Conservation (phyloP, 2,797 vertebrate genomes). For the Chrosomus eos region DNA sequence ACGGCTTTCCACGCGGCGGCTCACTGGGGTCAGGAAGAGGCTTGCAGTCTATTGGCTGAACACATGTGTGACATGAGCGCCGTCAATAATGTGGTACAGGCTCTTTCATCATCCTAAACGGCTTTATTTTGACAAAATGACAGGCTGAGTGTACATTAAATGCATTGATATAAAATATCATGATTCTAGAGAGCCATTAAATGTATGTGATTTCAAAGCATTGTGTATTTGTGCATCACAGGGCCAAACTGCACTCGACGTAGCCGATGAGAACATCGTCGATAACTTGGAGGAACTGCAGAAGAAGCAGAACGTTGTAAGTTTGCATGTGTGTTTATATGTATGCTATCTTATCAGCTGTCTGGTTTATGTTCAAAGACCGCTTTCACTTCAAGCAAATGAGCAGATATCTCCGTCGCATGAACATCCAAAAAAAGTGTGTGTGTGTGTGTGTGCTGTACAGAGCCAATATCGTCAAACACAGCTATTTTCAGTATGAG, state of each 20-base stretch:
- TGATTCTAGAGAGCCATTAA: not conserved
- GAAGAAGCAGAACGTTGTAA: constrained; percentile 84
- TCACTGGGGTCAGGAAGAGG: constrained; percentile 87
- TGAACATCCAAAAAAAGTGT: constrained; percentile 15
- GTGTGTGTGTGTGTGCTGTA: not conserved
- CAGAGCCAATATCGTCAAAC: not conserved
- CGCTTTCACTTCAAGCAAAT: constrained; percentile 46
- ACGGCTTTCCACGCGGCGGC: constrained; percentile 84
- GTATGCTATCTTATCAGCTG: constrained; percentile 65
- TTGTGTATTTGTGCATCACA: constrained; percentile 61
- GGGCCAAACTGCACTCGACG: constrained; percentile 86
- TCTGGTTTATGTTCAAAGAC: constrained; percentile 56
- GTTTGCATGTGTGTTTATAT: constrained; percentile 59
- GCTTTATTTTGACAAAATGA: not conserved
- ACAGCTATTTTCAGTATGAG: not conserved
- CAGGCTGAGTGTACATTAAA: not conserved
- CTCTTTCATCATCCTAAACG: not conserved
- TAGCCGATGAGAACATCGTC: constrained; percentile 82
- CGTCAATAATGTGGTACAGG: constrained; percentile 83
- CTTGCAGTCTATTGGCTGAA: constrained; percentile 80
- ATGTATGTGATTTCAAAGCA: not conserved
- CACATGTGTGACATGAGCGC: constrained; percentile 84
- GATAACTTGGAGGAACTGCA: constrained; percentile 83
- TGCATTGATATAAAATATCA: not conserved
- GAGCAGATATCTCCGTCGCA: constrained; percentile 44